Percentiles rank a stretch among this genome's conserved stretches.
phyloP scores from a whole-genome alignment of 2,797 vertebrate genomes.

The Gadopsis marmoratus region DNA sequence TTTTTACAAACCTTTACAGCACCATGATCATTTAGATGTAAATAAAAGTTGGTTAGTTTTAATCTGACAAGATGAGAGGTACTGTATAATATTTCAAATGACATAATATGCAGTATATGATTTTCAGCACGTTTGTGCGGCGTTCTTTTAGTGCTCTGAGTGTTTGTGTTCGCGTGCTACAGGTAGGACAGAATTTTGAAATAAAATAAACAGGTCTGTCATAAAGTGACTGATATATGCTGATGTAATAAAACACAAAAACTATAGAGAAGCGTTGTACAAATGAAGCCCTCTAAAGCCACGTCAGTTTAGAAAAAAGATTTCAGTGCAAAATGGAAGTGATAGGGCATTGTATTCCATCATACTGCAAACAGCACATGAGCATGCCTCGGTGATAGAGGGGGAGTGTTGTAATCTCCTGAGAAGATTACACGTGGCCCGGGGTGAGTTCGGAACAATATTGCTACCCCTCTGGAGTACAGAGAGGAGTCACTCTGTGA shows the following conservation, averaged over 20 bases:
- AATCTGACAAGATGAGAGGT: background rate
- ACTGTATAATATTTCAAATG: background rate
- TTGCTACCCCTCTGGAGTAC: conserved; percentile 71
- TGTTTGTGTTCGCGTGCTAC: background rate
- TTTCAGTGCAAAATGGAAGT: conserved; percentile 52
- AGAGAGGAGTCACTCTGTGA: conserved; percentile 73
- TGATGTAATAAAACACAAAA: conserved; percentile 28
- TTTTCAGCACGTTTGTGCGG: background rate
- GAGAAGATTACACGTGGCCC: conserved; percentile 81
- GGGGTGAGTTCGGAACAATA: conserved; percentile 78
- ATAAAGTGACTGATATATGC: conserved; percentile 25
- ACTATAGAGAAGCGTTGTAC: background rate
- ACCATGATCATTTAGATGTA: background rate
- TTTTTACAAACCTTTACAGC: background rate
- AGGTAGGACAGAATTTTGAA: background rate
- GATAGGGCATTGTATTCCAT: conserved; percentile 58
- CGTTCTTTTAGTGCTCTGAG: background rate
- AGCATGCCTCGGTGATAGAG: conserved; percentile 57
- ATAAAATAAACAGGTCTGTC: conserved; percentile 20
- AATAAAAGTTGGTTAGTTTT: background rate
- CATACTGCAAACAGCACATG: conserved; percentile 56
- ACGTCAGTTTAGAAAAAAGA: conserved; percentile 38
- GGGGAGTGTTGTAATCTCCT: conserved; percentile 76
- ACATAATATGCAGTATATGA: background rate
- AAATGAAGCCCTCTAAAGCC: conserved; percentile 43